These are phyloP conservation scores for Tyrannus savana DNA, from an alignment of 2,113 vertebrate genomes.

Conservation along the genomic window DNA sequence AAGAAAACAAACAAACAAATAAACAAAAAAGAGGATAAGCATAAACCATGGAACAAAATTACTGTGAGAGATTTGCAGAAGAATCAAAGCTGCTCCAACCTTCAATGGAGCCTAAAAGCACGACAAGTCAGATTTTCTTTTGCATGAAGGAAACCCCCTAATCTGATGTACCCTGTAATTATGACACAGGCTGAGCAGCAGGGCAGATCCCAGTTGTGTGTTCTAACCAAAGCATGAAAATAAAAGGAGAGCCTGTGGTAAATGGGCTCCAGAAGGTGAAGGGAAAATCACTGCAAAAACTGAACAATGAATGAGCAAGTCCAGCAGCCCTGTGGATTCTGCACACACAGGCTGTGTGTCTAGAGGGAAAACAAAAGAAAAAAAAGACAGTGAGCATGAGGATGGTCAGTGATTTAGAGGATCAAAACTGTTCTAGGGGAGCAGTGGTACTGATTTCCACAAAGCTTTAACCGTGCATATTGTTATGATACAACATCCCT, in stretches of 20 bases:
- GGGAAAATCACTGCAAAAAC: not conserved
- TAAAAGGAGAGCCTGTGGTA: not conserved
- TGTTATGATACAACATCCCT: not conserved
- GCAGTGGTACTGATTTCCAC: not conserved
- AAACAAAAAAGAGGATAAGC: not conserved
- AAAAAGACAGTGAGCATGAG: not conserved
- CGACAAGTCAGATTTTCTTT: not conserved
- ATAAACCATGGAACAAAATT: not conserved
- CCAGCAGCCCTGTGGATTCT: not conserved
- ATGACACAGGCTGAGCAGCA: not conserved
- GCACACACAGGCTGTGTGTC: not conserved
- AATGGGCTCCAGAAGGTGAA: not conserved
- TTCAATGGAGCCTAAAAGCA: not conserved
- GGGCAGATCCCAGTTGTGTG: not conserved
- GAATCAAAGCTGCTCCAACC: slow-evolving; percentile 10
- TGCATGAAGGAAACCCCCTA: not conserved
- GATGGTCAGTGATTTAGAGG: not conserved
- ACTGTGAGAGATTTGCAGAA: not conserved
- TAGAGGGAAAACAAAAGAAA: not conserved
- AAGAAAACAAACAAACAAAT: not conserved
- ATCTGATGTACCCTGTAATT: not conserved
- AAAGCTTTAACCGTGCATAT: not conserved
- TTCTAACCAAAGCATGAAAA: not conserved
- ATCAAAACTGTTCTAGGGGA: not conserved
- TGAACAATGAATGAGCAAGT: not conserved